Conservation (phyloP, 2,113 vertebrate species). For the Ophiodon elongatus region DNA sequence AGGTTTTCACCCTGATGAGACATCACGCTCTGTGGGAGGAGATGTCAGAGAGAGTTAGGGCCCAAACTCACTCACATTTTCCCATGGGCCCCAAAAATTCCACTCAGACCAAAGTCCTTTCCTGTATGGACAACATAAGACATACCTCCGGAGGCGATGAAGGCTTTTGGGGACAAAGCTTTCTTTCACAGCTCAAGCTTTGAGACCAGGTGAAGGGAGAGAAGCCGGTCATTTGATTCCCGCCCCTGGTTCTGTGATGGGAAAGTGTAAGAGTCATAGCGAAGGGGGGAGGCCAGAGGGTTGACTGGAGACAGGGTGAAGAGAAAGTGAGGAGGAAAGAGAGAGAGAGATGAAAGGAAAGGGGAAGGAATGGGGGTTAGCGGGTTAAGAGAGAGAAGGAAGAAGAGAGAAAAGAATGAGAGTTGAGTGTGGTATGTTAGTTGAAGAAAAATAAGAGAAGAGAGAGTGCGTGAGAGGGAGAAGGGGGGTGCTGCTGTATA, state of each 20-base stretch:
- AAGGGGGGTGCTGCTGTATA: slow-evolving; percentile 21
- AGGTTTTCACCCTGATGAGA: slow-evolving; percentile 26
- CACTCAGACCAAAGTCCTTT: slow-evolving; percentile 89
- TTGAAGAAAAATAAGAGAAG: slow-evolving; percentile 3
- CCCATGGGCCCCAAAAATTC: slow-evolving; percentile 90
- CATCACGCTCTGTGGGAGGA: slow-evolving; percentile 30
- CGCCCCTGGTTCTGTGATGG: slow-evolving; percentile 79
- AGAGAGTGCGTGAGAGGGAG: background rate
- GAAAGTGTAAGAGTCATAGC: slow-evolving; percentile 74
- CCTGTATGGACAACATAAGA: slow-evolving; percentile 86
- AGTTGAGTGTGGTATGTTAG: background rate
- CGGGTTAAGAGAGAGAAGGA: slow-evolving; percentile 33
- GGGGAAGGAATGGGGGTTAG: slow-evolving; percentile 27
- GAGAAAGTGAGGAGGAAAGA: slow-evolving; percentile 15
- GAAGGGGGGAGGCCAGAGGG: slow-evolving; percentile 19
- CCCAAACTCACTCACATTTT: slow-evolving; percentile 73
- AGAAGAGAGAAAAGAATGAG: background rate
- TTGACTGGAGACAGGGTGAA: slow-evolving; percentile 6
- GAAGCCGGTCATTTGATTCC: slow-evolving; percentile 85
- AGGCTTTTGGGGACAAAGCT: slow-evolving; percentile 86
- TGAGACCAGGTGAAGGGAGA: slow-evolving; percentile 90
- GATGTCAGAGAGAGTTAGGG: slow-evolving; percentile 39
- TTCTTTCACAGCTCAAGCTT: slow-evolving; percentile 86
- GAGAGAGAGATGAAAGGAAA: slow-evolving; percentile 31
- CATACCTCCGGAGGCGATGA: slow-evolving; percentile 86